Percentiles rank a stretch among this genome's conserved stretches.
These are phyloP conservation scores for Chloroceryle amazona DNA, from an alignment of 2,797 vertebrate species.

Conservation along the genomic window DNA sequence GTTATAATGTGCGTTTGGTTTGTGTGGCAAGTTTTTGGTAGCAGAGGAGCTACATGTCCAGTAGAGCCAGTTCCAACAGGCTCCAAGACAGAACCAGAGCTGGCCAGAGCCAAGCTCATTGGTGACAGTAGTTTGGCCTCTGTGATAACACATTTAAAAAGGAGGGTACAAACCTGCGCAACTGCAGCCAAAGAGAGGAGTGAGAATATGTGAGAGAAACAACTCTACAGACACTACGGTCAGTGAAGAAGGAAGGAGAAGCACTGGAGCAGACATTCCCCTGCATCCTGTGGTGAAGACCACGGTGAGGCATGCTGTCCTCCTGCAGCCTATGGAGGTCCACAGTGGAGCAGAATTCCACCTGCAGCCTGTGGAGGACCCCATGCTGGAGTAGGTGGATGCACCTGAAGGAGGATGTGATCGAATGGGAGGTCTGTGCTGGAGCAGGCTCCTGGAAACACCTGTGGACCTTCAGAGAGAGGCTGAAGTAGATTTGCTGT, in stretches of 20 bases:
- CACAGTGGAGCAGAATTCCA: no score
- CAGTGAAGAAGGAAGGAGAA: no score
- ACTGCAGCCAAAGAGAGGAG: background rate
- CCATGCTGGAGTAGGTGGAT: no score
- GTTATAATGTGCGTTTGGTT: background rate
- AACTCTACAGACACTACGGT: no score
- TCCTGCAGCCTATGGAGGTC: no score
- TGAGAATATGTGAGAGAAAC: no score
- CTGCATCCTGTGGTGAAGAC: no score
- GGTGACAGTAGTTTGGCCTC: rapidly evolving
- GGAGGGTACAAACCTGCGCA: background rate
- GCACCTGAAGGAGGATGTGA: no score
- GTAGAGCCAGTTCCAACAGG: rapidly evolving
- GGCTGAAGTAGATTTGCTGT: background rate
- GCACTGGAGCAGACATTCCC: no score
- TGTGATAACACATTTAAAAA: no score
- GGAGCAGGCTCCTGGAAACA: background rate
- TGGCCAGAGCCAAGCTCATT: background rate
- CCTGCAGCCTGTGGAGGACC: no score
- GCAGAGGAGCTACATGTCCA: background rate
- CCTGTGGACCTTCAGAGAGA: background rate
- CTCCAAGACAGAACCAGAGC: rapidly evolving
- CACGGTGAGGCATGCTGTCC: no score
- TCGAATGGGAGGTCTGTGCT: background rate
- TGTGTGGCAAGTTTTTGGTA: background rate